Conservation (phyloP, 2,797 vertebrate species). For the Sphenodon punctatus region DNA sequence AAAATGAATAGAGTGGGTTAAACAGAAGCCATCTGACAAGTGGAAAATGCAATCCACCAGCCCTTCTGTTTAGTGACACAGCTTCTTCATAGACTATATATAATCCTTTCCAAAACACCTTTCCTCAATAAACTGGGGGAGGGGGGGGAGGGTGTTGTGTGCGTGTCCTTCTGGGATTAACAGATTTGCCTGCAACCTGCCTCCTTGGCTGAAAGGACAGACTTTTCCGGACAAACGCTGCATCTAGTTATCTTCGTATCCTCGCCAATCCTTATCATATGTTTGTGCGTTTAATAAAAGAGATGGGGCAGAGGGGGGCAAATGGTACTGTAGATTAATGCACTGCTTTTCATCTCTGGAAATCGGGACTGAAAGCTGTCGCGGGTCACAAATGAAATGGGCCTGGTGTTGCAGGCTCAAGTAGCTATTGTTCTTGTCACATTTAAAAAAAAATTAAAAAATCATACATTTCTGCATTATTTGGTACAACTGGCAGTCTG, state of each 20-base stretch:
- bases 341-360: conserved; percentile 7
- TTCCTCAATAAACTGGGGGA: conserved; percentile 14
- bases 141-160: too few species aligned
- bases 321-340: conserved; percentile 27
- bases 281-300: conserved; percentile 33
- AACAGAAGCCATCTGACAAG: background rate
- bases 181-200: conserved; percentile 55
- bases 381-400: conserved; percentile 4
- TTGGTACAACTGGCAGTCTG: background rate
- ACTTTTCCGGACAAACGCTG: conserved; percentile 21
- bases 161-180: conserved; percentile 54
- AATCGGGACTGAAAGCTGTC: conserved; percentile 31
- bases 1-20: background rate
- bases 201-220: conserved; percentile 45
- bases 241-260: conserved; percentile 13
- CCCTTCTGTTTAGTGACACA: background rate
- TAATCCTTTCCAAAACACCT: conserved; percentile 31
- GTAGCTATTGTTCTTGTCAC: background rate
- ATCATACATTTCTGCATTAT: background rate
- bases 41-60: background rate
- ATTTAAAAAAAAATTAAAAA: conserved; percentile 9
- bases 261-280: background rate
- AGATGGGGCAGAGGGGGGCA: background rate
- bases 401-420: conserved; percentile 27
- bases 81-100: background rate